Conservation (phyloP, 2,888 invertebrate genomes). For the Agrenia bidenticulata region DNA sequence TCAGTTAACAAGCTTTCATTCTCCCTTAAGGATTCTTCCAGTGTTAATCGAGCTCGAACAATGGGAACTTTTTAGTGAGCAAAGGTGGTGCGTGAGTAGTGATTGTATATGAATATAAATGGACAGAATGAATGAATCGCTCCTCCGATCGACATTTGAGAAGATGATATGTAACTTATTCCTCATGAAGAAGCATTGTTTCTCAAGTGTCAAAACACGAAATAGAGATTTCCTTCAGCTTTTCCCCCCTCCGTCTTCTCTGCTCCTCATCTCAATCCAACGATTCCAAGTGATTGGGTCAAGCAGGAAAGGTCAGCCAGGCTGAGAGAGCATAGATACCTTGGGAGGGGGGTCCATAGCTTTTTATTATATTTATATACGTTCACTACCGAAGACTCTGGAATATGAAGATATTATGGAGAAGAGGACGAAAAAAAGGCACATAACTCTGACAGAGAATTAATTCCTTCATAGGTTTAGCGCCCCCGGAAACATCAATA, state of each 20-base stretch:
- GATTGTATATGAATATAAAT: background rate
- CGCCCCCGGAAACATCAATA: conserved; percentile 50
- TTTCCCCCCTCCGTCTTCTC: conserved; percentile 18
- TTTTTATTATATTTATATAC: conserved; percentile 2
- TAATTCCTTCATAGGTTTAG: conserved; percentile 39
- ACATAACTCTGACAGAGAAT: conserved; percentile 43
- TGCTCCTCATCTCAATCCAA: conserved; percentile 14
- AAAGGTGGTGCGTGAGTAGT: background rate
- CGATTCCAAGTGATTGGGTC: conserved; percentile 34
- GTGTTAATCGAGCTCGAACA: background rate
- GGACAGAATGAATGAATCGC: conserved; percentile 10
- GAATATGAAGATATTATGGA: background rate
- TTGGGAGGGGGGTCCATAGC: conserved; percentile 1
- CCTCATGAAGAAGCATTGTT: conserved; percentile 37
- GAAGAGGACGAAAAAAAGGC: conserved; percentile 12
- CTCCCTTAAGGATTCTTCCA: background rate
- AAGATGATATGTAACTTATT: conserved; percentile 18
- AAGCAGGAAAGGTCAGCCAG: conserved; percentile 34
- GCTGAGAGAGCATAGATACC: conserved; percentile 16
- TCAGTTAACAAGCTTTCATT: background rate
- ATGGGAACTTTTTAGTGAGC: conserved; percentile 1
- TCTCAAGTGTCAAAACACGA: conserved; percentile 52
- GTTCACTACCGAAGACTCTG: background rate
- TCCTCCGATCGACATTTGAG: conserved; percentile 3
- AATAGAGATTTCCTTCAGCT: conserved; percentile 26